A percentile compares a stretch with the other conserved stretches of the same genome.
Evolutionary conservation across 2,113 vertebrate species (phyloP).

Genomic region (Bubalus kerabau): DNA sequence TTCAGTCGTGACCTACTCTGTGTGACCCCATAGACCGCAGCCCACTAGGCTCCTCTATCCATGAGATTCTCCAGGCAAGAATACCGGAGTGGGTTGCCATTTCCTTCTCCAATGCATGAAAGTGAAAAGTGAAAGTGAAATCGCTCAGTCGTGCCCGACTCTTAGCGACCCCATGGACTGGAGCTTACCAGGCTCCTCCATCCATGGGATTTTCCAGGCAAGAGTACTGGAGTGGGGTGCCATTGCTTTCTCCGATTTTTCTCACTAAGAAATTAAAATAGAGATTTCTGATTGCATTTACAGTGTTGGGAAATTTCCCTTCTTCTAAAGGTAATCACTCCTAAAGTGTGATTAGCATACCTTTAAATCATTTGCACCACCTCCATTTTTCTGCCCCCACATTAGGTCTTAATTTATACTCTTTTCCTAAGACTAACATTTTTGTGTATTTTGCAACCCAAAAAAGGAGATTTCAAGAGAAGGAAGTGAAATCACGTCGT

Average conservation of each 20-base stretch:
- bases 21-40: too few species aligned
- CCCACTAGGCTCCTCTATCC: too few species aligned
- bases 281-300: neutral
- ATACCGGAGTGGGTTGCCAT: too few species aligned
- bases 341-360: neutral
- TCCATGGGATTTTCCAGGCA: too few species aligned
- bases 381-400: neutral
- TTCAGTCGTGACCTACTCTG: too few species aligned
- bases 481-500: neutral
- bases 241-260: neutral
- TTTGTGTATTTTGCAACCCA: neutral
- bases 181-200: too few species aligned
- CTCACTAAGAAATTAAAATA: neutral
- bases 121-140: too few species aligned
- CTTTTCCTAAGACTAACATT: neutral
- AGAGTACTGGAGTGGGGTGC: too few species aligned
- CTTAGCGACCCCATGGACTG: too few species aligned
- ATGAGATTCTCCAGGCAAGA: too few species aligned
- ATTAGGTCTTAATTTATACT: neutral
- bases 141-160: too few species aligned
- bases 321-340: neutral
- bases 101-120: too few species aligned
- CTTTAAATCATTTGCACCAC: neutral
- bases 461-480: neutral
- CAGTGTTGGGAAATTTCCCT: neutral